Evolutionary conservation across 2,113 vertebrate genomes (phyloP).

Genomic region (Gila orcuttii): DNA sequence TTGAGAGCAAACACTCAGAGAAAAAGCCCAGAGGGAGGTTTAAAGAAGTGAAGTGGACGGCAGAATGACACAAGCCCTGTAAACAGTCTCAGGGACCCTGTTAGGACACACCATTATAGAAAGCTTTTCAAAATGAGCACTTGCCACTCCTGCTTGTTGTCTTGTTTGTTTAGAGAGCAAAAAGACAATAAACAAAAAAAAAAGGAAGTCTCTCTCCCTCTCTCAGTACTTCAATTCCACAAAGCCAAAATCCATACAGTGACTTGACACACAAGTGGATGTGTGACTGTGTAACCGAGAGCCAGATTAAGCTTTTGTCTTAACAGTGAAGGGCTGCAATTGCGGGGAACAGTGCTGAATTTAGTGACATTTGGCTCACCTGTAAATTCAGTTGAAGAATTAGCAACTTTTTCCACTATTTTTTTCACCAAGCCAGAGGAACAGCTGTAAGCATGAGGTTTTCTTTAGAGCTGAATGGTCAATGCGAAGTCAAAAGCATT

Average conservation of each 20-base stretch:
- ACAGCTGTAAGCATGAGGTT: background rate
- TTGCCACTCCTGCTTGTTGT: background rate
- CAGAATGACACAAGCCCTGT: background rate
- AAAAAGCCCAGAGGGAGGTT: constrained; percentile 21
- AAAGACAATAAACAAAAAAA: background rate
- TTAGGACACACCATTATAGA: background rate
- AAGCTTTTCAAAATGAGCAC: background rate
- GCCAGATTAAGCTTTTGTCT: background rate
- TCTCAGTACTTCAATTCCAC: background rate
- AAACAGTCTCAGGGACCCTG: constrained; percentile 5
- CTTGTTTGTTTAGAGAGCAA: constrained; percentile 3
- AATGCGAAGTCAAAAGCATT: background rate
- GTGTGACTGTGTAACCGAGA: background rate
- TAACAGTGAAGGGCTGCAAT: background rate
- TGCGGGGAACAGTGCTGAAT: background rate
- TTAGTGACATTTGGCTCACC: background rate
- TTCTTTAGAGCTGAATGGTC: background rate
- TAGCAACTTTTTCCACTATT: background rate
- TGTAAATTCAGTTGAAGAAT: constrained; percentile 1
- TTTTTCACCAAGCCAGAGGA: background rate
- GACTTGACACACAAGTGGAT: constrained; percentile 15
- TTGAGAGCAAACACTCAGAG: constrained; percentile 2
- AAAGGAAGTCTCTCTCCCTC: background rate
- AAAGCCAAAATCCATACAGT: constrained; percentile 1
- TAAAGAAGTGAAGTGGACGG: constrained; percentile 36